phyloP scores from a whole-genome alignment of 2,113 vertebrate genomes.

The Takifugu flavidus region DNA sequence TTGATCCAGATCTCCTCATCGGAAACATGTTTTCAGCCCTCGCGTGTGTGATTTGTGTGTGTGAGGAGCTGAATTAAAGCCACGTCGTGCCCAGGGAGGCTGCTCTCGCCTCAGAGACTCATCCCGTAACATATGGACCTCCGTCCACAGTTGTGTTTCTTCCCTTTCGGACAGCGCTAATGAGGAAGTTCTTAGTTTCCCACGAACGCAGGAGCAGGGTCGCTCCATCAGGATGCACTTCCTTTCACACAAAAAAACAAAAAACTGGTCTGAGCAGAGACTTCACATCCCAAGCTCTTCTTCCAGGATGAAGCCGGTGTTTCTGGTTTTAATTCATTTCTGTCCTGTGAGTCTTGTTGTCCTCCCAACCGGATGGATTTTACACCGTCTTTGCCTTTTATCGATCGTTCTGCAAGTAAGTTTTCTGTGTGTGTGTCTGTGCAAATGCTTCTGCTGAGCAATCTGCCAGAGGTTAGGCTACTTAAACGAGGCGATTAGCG shows the following conservation, averaged over 20 bases:
- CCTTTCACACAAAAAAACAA: background rate
- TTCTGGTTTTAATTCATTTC: constrained; percentile 24
- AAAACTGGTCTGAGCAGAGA: constrained; percentile 7
- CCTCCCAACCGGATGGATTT: constrained; percentile 22
- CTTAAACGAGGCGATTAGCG: constrained; percentile 20
- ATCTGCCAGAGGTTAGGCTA: constrained; percentile 19
- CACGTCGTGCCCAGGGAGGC: constrained; percentile 29
- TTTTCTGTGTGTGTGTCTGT: constrained; percentile 13
- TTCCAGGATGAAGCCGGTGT: constrained; percentile 8
- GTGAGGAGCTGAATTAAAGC: constrained; percentile 1
- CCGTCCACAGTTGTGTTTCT: constrained; percentile 32
- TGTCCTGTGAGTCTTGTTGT: background rate
- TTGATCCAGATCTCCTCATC: background rate
- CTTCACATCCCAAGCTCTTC: constrained; percentile 8
- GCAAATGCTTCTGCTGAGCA: background rate
- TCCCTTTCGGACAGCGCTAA: constrained; percentile 58
- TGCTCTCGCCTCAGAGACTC: constrained; percentile 40
- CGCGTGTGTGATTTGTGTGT: background rate
- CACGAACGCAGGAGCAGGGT: constrained; percentile 16
- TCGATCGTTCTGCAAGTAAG: constrained; percentile 35
- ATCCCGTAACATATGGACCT: constrained; percentile 61
- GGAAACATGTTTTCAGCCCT: background rate
- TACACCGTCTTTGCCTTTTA: constrained; percentile 41
- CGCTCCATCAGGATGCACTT: background rate
- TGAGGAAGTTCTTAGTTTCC: constrained; percentile 43